Conservation (phyloP, 2,888 invertebrate genomes). For the Spicauda simplicius region DNA sequence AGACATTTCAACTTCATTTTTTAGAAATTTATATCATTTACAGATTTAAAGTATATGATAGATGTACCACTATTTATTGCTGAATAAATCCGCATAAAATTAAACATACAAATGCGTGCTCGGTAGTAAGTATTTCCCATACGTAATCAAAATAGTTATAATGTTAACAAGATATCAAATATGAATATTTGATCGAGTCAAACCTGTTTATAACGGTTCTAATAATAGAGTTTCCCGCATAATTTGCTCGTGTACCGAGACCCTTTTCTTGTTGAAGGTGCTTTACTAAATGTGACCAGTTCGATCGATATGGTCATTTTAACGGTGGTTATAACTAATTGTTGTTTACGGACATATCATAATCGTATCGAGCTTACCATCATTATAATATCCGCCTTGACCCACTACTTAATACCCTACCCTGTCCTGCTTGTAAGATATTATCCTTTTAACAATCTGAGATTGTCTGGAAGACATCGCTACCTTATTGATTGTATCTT, state of each 20-base stretch:
- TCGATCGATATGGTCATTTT: not conserved
- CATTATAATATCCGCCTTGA: too few species aligned
- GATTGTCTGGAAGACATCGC: too few species aligned
- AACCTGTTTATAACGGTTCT: conserved; percentile 16
- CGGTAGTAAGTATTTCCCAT: not conserved
- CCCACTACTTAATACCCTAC: too few species aligned
- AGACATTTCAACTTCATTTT: too few species aligned
- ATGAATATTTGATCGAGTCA: conserved; percentile 26
- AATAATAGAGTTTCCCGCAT: conserved; percentile 13
- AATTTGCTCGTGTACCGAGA: not conserved
- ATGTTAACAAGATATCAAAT: conserved; percentile 18
- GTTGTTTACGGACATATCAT: too few species aligned
- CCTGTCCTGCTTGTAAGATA: too few species aligned
- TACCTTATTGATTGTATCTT: too few species aligned
- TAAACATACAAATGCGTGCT: conserved; percentile 2
- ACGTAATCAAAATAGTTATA: conserved; percentile 19
- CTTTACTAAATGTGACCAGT: not conserved
- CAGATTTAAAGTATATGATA: too few species aligned
- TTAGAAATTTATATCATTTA: too few species aligned
- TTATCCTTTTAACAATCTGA: too few species aligned
- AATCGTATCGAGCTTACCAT: too few species aligned
- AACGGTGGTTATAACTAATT: not conserved
- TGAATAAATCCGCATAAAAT: conserved; percentile 1
- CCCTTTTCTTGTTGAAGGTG: not conserved
- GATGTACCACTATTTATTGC: not conserved